These are phyloP conservation scores for roundworm (Caenorhabditis elegans) DNA, from an alignment of 1,140 invertebrate genomes.

Conservation along the genomic window DNA sequence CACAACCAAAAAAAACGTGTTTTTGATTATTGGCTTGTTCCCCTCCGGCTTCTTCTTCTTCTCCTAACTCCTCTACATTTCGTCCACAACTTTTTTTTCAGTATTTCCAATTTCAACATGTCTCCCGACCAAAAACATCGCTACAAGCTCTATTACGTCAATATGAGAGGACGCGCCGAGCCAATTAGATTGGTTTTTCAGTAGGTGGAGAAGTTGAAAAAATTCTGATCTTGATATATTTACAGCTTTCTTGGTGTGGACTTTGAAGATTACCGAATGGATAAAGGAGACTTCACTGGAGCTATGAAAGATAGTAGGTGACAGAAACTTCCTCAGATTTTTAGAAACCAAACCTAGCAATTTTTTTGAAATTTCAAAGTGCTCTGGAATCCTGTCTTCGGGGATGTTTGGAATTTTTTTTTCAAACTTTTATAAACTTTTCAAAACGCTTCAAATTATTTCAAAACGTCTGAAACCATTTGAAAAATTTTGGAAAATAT, in stretches of 20 bases:
- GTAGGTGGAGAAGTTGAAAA: background rate
- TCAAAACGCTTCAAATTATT: no score
- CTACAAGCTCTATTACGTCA: conserved; percentile 25
- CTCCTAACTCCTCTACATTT: background rate
- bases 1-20: background rate
- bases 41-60: background rate
- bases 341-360: no score
- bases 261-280: conserved; percentile 29
- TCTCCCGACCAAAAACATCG: conserved; percentile 18
- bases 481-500: no score
- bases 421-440: no score
- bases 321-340: no score
- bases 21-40: conserved; percentile 27
- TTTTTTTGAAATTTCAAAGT: no score
- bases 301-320: background rate
- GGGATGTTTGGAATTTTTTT: no score
- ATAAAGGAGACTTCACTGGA: background rate
- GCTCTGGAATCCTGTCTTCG: no score
- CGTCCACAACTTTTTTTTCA: background rate
- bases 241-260: background rate
- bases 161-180: conserved; percentile 39
- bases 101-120: background rate
- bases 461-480: no score
- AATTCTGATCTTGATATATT: background rate
- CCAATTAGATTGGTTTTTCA: conserved; percentile 37